Percentiles rank a stretch among this genome's conserved stretches.
Evolutionary conservation across 2,113 vertebrate species (phyloP).

Genomic region (Cheilinus undulatus): DNA sequence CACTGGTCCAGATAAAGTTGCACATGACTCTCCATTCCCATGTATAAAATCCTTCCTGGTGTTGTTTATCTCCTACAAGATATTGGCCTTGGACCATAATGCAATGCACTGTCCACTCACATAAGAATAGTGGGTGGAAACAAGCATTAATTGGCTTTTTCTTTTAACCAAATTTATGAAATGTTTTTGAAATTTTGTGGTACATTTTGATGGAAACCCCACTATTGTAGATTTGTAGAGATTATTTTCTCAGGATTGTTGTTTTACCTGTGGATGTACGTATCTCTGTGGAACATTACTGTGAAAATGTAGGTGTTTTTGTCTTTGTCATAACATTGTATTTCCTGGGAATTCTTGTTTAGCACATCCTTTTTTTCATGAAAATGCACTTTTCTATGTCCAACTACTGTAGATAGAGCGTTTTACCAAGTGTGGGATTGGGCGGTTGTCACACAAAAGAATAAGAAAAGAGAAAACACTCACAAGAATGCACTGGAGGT

Average conservation of each 20-base stretch:
- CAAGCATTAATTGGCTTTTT: no score
- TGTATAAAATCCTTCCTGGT: no score
- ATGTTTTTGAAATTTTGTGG: no score
- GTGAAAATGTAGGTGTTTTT: conserved; percentile 63
- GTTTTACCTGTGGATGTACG: conserved; percentile 48
- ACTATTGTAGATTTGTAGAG: conserved; percentile 72
- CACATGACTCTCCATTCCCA: no score
- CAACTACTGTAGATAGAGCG: conserved; percentile 45
- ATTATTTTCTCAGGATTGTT: conserved; percentile 81
- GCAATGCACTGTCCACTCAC: no score
- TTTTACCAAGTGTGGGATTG: conserved; percentile 29
- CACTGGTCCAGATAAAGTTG: no score
- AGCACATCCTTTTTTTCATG: conserved; percentile 42
- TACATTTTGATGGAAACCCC: no score
- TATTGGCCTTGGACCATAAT: no score
- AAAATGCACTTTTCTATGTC: conserved; percentile 76
- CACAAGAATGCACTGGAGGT: conserved; percentile 15
- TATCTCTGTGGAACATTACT: conserved; percentile 73
- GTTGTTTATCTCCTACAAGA: no score
- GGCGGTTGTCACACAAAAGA: conserved; percentile 25
- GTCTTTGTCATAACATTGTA: conserved; percentile 36
- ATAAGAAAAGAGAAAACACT: conserved; percentile 15
- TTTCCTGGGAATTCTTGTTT: conserved; percentile 30
- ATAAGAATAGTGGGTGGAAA: no score
- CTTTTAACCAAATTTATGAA: no score